A percentile compares a stretch with the other conserved stretches of the same genome.
phyloP scores from a whole-genome alignment of 2,888 invertebrate genomes.

The Trilocha varians region DNA sequence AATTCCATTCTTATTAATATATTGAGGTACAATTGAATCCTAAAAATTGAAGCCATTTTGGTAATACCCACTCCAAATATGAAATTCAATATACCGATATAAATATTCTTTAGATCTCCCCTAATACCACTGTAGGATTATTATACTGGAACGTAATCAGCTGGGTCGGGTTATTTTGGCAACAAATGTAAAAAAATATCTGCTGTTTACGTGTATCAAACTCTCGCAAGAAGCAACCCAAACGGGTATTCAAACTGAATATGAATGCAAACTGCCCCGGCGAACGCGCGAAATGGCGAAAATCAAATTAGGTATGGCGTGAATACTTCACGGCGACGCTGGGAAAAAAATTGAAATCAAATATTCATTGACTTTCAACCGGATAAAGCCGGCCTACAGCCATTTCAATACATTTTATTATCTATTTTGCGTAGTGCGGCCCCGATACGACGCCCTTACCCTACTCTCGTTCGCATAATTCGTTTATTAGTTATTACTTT shows the following conservation, averaged over 20 bases:
- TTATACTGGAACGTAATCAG: conserved; percentile 68
- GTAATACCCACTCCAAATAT: neutral
- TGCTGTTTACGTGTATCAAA: conserved; percentile 73
- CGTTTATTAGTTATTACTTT: neutral
- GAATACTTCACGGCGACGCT: conserved; percentile 72
- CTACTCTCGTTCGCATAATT: conserved; percentile 3
- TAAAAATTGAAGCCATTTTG: neutral
- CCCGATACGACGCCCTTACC: conserved; percentile 1
- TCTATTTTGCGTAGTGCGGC: conserved; percentile 49
- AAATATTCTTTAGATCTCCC: conserved; percentile 47
- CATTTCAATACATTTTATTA: conserved; percentile 73
- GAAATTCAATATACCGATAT: conserved; percentile 28
- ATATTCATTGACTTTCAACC: conserved; percentile 73
- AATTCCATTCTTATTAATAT: neutral
- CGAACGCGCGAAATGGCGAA: conserved; percentile 69
- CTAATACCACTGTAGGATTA: conserved; percentile 49
- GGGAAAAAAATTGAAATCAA: conserved; percentile 73
- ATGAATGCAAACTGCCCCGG: conserved; percentile 71
- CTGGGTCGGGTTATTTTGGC: conserved; percentile 63
- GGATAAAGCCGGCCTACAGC: conserved; percentile 70
- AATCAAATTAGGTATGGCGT: conserved; percentile 74
- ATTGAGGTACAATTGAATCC: neutral
- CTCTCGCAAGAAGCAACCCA: conserved; percentile 64
- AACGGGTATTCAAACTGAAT: conserved; percentile 71
- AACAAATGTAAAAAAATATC: conserved; percentile 69